Base-by-base conservation (phyloP, 2,888 invertebrate genomes). In the Aspidiotus destructor region DNA sequence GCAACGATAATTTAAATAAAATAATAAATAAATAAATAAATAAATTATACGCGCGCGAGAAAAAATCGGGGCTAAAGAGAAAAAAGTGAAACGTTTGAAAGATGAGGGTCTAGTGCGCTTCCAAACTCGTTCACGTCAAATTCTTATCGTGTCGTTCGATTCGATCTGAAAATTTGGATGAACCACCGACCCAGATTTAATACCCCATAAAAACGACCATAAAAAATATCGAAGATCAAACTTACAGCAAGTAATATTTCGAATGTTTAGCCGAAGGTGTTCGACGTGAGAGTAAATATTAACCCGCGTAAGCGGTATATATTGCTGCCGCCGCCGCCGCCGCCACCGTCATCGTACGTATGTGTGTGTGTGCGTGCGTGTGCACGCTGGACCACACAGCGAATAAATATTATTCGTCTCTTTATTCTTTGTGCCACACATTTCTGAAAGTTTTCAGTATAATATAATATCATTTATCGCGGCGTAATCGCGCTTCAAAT, bases 171-270 rank as follows among this genome's bases (percentile, higher is more conserved):
- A 17, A 58, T 58, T 58, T 28, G 28, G 28, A 28, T 28, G 28
- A 28, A 28, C 28, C 28, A 28, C 28, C 28, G 65, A 65, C 58
- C 65, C 57, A 65, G 65, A 65, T 65, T 65, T 65, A 65, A 65
- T 65, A 65, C 65, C 44, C 65, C 55, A 65, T 65, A 65, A 65
- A 65, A 65, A 44, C 48, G 58, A 57, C 17, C n/a, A 58, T 65
- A 42, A 65, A 58, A 65, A 58, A 41, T 55, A 65, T 65, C 65
- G 57, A 42, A 41, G 65, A 65, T 65, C 58, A 64, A 28, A 55
- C 54, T 28, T 28, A 28, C 28, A 3, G 5, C 28, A 28, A 28
- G 28, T 28, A 28, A 28, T 28, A 28, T 28, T 28, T 28, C 28
- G 28, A 28, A 48, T 48, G 48, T n/a, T 48, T 13, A 48, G 11